A percentile compares a stretch with the other conserved stretches of the same genome.
Evolutionary conservation across 2,888 invertebrate genomes (phyloP).

Genomic region (Stenodema calcarata): DNA sequence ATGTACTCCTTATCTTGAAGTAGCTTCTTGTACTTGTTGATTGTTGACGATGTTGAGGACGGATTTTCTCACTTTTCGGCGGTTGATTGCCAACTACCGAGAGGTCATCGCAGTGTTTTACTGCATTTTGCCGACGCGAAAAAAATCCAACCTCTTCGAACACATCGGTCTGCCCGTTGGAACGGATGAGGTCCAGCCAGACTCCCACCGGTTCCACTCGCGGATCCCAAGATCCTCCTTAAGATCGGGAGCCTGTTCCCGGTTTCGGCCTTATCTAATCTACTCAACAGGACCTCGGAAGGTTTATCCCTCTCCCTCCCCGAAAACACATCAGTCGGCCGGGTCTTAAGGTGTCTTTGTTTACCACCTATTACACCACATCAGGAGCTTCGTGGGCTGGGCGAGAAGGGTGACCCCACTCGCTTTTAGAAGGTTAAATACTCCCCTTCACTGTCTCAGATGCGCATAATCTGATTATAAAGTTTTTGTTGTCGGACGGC

Average conservation of each 20-base stretch:
- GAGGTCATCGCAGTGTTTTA: too few relatives aligned
- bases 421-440: background rate
- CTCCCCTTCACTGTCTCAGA: background rate
- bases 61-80: too few relatives aligned
- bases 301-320: background rate
- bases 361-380: slow-evolving; percentile 2
- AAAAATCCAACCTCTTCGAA: too few relatives aligned
- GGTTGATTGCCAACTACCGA: too few relatives aligned
- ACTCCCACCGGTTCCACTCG: background rate
- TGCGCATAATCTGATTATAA: background rate
- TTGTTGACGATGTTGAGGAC: too few relatives aligned
- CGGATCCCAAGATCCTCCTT: background rate
- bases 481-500: background rate
- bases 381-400: background rate
- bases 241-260: background rate
- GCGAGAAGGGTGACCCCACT: background rate
- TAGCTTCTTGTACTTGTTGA: too few relatives aligned
- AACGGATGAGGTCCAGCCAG: background rate
- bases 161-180: background rate
- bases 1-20: too few relatives aligned
- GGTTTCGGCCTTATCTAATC: background rate
- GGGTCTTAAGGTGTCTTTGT: background rate
- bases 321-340: background rate
- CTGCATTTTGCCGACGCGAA: too few relatives aligned
- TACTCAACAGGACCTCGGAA: background rate